Percentiles rank a stretch among this genome's conserved stretches.
phyloP scores from a whole-genome alignment of 30 jellyfish, hydroid and myxozoan genomes.

The Turritopsis rubra region DNA sequence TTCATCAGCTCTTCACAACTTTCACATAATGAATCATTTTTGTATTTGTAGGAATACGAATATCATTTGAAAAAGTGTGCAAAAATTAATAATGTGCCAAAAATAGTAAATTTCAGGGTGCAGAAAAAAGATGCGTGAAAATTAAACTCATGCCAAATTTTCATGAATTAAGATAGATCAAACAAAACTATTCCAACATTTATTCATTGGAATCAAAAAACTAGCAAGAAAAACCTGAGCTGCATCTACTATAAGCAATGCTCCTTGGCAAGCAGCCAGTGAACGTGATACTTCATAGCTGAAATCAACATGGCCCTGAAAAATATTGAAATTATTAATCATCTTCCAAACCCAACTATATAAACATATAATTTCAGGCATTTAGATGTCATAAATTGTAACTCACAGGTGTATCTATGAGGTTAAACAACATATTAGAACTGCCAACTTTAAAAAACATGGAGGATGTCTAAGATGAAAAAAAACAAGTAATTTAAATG shows the following conservation, averaged over 20 bases:
- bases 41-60: too few species aligned
- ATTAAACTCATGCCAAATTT: too few species aligned
- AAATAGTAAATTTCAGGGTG: too few species aligned
- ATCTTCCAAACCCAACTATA: background rate
- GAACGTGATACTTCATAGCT: constrained; percentile 95
- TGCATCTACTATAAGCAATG: constrained; percentile 87
- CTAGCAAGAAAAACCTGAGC: constrained; percentile 72
- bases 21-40: too few species aligned
- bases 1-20: too few species aligned
- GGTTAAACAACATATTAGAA: constrained; percentile 44
- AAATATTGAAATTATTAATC: background rate
- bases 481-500: background rate
- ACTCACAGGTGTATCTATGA: constrained; percentile 96
- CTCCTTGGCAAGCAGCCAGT: constrained; percentile 96
- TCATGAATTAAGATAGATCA: too few species aligned
- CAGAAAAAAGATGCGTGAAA: too few species aligned
- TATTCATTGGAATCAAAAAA: too few species aligned
- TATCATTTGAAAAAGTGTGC: too few species aligned
- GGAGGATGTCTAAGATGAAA: constrained; percentile 72
- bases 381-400: background rate
- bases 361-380: background rate
- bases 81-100: too few species aligned
- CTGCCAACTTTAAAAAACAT: constrained; percentile 55
- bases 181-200: too few species aligned
- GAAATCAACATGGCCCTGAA: constrained; percentile 95